A percentile compares a stretch with the other conserved stretches of the same genome.
These are phyloP conservation scores for Drosophila demipolita DNA, from an alignment of 2,888 invertebrate genomes.

Conservation along the genomic window DNA sequence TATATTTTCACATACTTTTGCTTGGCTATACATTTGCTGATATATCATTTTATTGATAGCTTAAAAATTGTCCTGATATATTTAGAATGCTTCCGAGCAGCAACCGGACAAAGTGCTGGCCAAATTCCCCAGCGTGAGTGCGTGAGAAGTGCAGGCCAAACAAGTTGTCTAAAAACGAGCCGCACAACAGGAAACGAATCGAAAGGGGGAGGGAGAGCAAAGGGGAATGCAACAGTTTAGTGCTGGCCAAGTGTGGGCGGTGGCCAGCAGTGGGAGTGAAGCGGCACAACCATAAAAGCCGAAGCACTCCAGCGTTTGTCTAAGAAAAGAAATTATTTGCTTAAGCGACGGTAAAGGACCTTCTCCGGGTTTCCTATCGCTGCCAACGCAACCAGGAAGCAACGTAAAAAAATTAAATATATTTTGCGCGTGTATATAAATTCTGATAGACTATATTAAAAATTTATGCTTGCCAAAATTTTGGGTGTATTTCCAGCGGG, in stretches of 20 bases:
- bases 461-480: conserved; percentile 68
- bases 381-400: conserved; percentile 31
- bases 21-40: neutral
- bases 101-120: conserved; percentile 49
- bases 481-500: conserved; percentile 76
- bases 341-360: conserved; percentile 73
- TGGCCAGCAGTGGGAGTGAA: conserved; percentile 28
- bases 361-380: conserved; percentile 58
- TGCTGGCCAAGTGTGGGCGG: conserved; percentile 24
- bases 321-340: conserved; percentile 77
- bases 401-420: conserved; percentile 6
- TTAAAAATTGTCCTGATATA: conserved; percentile 4
- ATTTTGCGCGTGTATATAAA: conserved; percentile 1
- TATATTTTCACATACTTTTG: too few species aligned
- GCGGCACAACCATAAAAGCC: conserved; percentile 61
- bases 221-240: conserved; percentile 31
- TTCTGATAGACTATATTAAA: conserved; percentile 53
- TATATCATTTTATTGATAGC: neutral
- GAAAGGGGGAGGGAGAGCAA: conserved; percentile 1
- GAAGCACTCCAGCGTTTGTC: conserved; percentile 44
- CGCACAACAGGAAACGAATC: conserved; percentile 65
- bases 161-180: conserved; percentile 63
- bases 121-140: conserved; percentile 63
- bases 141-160: conserved; percentile 73
- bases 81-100: conserved; percentile 30